Conservation (phyloP, 2,888 invertebrate genomes). For the Macaria liturata region DNA sequence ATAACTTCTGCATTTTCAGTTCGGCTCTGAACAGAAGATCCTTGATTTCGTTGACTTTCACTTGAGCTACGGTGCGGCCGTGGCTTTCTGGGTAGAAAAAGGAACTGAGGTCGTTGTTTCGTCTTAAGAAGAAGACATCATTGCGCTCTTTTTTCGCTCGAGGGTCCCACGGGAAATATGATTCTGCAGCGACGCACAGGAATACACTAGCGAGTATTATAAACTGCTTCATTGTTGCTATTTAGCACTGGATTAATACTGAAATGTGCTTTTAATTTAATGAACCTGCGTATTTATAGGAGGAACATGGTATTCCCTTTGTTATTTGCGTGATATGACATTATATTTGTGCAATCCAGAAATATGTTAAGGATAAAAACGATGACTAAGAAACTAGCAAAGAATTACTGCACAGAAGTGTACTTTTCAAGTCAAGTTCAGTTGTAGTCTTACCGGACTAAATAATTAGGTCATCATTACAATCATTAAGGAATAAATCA, state of each 20-base stretch:
- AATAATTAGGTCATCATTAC: too few species aligned
- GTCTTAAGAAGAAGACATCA: too few species aligned
- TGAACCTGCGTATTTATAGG: neutral
- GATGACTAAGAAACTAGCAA: neutral
- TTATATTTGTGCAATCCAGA: neutral
- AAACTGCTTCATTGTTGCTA: neutral
- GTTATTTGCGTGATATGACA: neutral
- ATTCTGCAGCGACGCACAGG: neutral
- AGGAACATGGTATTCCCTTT: neutral
- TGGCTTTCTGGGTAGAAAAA: too few species aligned
- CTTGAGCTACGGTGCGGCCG: neutral
- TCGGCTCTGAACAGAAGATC: neutral
- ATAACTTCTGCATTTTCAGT: constrained; percentile 8
- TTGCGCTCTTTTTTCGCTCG: neutral
- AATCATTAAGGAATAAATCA: too few species aligned
- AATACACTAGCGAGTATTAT: neutral
- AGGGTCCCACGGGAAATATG: neutral
- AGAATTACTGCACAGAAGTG: too few species aligned
- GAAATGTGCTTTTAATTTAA: neutral
- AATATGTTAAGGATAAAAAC: neutral
- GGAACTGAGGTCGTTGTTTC: too few species aligned
- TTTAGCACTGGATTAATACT: neutral
- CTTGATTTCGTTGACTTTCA: constrained; percentile 9
- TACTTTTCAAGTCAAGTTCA: too few species aligned
- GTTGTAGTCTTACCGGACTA: too few species aligned